These are phyloP conservation scores for Papilio machaon DNA, from an alignment of 1,140 invertebrate genomes.

Conservation along the genomic window DNA sequence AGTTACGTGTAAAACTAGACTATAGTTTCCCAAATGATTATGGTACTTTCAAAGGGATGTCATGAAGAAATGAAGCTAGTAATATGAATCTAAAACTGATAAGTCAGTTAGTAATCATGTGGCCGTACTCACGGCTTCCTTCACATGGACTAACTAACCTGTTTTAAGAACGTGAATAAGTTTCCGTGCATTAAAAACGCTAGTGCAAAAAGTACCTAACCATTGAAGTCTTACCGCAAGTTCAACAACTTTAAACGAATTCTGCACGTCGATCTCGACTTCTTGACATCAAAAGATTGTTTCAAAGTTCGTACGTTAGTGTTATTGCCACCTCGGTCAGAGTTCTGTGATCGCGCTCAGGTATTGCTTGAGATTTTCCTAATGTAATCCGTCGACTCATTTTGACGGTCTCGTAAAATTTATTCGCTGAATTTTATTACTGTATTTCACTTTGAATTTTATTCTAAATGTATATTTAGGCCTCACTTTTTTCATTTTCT, in stretches of 20 bases:
- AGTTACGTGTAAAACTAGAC: background rate
- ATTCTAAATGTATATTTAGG: conserved; percentile 18
- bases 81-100: too few relatives aligned
- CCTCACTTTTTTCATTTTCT: background rate
- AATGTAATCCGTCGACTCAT: conserved; percentile 18
- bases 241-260: conserved; percentile 1
- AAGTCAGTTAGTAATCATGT: too few relatives aligned
- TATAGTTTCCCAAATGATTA: too few relatives aligned
- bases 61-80: too few relatives aligned
- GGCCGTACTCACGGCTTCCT: too few relatives aligned
- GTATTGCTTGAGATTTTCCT: conserved; percentile 1
- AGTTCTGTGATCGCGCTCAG: background rate
- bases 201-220: background rate
- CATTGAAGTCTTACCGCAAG: background rate
- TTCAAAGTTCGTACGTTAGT: conserved; percentile 6
- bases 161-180: too few relatives aligned
- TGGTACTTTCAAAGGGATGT: too few relatives aligned
- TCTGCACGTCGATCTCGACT: background rate
- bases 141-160: too few relatives aligned
- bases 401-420: conserved; percentile 8
- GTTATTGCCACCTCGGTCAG: conserved; percentile 6
- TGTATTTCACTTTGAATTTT: conserved; percentile 21
- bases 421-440: conserved; percentile 19
- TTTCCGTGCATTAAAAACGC: background rate
- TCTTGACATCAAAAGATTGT: conserved; percentile 23